These are phyloP conservation scores for Symphodus melops DNA, from an alignment of 2,113 vertebrate genomes.

Conservation along the genomic window DNA sequence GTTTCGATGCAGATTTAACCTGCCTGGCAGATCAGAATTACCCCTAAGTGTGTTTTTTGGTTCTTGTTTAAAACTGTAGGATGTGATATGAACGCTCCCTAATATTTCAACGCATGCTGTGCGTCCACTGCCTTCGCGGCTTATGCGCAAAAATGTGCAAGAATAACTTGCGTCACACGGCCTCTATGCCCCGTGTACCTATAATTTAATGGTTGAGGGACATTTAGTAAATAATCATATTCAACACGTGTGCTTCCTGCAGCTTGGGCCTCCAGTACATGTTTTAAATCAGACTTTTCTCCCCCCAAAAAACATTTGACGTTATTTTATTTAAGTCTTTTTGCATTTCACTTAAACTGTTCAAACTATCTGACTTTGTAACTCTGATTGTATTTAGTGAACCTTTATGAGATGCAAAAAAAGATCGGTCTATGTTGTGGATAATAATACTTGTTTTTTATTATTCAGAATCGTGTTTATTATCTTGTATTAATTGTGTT, in stretches of 20 bases:
- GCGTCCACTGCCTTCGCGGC: not conserved
- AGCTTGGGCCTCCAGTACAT: not conserved
- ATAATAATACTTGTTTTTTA: not conserved
- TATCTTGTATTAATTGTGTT: not conserved
- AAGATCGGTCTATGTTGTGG: too few species aligned
- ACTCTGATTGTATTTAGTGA: too few species aligned
- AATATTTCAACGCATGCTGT: too few species aligned
- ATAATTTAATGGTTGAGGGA: not conserved
- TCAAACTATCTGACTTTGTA: too few species aligned
- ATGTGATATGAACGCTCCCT: not conserved
- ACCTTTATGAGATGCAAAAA: not conserved
- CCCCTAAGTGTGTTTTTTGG: not conserved
- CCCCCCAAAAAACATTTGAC: too few species aligned
- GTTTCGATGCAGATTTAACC: not conserved
- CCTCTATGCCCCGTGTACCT: not conserved
- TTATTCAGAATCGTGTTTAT: not conserved
- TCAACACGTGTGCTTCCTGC: not conserved
- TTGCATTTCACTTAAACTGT: too few species aligned
- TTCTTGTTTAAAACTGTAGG: not conserved
- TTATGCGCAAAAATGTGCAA: not conserved
- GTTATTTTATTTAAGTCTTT: too few species aligned
- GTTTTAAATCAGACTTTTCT: not conserved
- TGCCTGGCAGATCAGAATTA: not conserved
- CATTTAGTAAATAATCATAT: conserved; percentile 7
- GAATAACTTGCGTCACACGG: not conserved